These are phyloP conservation scores for Intellagama lesueurii DNA, from an alignment of 2,797 vertebrate genomes.

Conservation along the genomic window DNA sequence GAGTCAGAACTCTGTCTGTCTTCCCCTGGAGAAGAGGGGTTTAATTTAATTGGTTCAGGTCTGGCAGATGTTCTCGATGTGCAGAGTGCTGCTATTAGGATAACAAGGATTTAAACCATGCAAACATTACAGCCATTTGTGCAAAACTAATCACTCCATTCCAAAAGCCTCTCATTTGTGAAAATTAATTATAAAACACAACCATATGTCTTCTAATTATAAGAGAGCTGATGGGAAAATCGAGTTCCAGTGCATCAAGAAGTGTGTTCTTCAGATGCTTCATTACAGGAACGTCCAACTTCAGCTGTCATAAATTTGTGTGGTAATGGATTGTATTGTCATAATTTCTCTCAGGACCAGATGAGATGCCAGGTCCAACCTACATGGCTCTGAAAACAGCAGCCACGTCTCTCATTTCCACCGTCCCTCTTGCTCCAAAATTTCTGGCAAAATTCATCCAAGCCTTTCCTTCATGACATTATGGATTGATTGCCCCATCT, in stretches of 20 bases:
- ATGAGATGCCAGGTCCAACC: background rate
- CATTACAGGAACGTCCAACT: fast-evolving
- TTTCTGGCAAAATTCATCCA: background rate
- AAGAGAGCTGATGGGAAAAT: conserved; percentile 57
- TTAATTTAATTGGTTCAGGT: conserved; percentile 29
- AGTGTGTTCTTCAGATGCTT: conserved; percentile 40
- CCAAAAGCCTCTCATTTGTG: conserved; percentile 56
- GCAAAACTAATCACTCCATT: conserved; percentile 50
- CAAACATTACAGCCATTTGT: conserved; percentile 41
- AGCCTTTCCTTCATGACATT: too few relatives aligned
- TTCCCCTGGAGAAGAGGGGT: background rate
- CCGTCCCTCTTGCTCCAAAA: background rate
- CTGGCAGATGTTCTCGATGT: conserved; percentile 12
- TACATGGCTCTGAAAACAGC: background rate
- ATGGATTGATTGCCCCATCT: background rate
- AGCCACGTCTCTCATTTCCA: background rate
- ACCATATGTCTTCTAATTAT: conserved; percentile 70
- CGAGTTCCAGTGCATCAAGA: conserved; percentile 37
- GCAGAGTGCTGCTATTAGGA: conserved; percentile 16
- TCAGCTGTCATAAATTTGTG: background rate
- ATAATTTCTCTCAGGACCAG: background rate
- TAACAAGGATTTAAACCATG: conserved; percentile 53
- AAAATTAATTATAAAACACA: conserved; percentile 70
- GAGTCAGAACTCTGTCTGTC: too few relatives aligned
- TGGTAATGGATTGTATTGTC: too few relatives aligned